Conservation (phyloP, 2,797 vertebrate species). For the Buphagus erythrorhynchus region DNA sequence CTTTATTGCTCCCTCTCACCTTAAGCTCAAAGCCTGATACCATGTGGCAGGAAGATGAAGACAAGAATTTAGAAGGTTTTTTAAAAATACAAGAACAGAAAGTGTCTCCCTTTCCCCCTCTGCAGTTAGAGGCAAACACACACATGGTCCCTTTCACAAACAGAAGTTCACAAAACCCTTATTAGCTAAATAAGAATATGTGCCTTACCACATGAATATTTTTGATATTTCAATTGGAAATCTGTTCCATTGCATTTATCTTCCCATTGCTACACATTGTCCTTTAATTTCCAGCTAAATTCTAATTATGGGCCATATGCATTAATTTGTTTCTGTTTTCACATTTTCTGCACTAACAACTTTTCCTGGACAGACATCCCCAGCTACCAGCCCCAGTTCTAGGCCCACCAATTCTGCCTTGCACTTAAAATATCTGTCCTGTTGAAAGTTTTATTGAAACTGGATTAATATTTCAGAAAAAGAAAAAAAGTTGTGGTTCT, state of each 20-base stretch:
- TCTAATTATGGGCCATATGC: accelerated
- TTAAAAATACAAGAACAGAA: neutral
- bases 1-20: neutral
- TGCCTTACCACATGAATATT: neutral
- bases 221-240: neutral
- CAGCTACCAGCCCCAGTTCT: neutral
- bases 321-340: neutral
- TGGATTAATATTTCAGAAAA: neutral
- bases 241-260: neutral
- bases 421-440: neutral
- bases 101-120: neutral
- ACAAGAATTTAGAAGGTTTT: neutral
- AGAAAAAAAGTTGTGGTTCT: neutral
- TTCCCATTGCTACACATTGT: neutral
- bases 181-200: neutral
- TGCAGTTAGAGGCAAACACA: neutral
- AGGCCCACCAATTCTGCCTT: neutral
- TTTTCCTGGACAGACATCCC: neutral
- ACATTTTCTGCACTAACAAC: neutral
- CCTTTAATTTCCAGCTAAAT: neutral
- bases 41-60: neutral
- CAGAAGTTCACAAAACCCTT: neutral
- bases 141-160: neutral
- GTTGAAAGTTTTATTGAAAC: neutral
- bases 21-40: neutral